Base-by-base conservation (phyloP, 1,140 invertebrate species). In the Stegodyphus dumicola region DNA sequence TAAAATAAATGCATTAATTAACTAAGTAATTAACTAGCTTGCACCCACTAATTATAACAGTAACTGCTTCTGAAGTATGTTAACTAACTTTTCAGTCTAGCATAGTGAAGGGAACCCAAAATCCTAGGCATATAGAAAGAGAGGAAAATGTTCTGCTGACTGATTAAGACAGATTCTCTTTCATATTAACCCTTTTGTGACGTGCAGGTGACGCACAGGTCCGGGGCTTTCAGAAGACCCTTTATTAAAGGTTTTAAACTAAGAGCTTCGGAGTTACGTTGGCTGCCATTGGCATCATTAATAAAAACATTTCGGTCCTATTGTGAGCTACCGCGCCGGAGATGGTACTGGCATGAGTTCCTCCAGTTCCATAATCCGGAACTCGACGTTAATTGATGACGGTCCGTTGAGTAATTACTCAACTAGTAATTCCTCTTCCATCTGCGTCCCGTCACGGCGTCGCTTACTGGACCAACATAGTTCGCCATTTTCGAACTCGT, bases 361-460 rank as follows among this genome's bases (percentile, higher is more conserved):
- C 73, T 56, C 60, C 15, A 66, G 76, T 48, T 77, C 76, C 60
- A 65, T 77, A 77, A 77, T 77, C 76, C 76, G n/a, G 49, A 52
- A 11, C 10, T 49, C 69, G 77, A 79, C 77, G 33, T 79, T 79
- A 79, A 79, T 79, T 67, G 66, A 79, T 79, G 77, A 79, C 65
- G 66, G 18, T 52, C 13, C 51, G 48, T 71, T 79, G 77, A 79
- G 77, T 79, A 79, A 79, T 79, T 79, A 70, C 77, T 66, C 49
- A 7, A 52, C 15, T 18, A 10, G 77, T 79, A 79, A 79, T 79
- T 70, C 77, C 77, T 79, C 77, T 79, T 64, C 70, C 56, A 11
- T 66, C 54, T n/a, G 48, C 66, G 10, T 33, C 33, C 77, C 77
- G 70, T 79, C 77, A 33, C 33, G 33, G 33, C 33, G 33, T 33